Evolutionary conservation across 2,888 invertebrate genomes (phyloP).

Genomic region (Eumerus sabulonum): DNA sequence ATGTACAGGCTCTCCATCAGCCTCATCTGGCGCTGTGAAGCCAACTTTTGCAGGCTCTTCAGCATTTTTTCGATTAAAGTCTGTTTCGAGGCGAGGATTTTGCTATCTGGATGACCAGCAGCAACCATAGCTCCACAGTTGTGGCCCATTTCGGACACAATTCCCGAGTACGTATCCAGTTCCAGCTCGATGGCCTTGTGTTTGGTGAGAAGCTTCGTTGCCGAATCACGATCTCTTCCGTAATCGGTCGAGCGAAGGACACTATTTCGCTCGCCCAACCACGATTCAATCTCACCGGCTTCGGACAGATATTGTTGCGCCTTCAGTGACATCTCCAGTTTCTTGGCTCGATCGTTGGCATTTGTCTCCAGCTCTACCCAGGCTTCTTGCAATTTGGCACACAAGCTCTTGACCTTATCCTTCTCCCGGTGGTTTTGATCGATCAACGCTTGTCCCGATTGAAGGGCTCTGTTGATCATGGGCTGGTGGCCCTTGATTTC

Average conservation of each 20-base stretch:
- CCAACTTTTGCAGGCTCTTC: conserved; percentile 88
- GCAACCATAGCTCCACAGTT: conserved; percentile 90
- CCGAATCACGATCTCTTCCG: conserved; percentile 93
- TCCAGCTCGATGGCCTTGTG: conserved; percentile 96
- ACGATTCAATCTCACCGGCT: conserved; percentile 94
- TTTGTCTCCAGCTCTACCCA: conserved; percentile 88
- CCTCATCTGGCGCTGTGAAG: conserved; percentile 88
- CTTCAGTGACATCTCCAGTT: conserved; percentile 91
- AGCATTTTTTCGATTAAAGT: conserved; percentile 88
- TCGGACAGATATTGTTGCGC: conserved; percentile 96
- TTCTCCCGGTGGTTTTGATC: conserved; percentile 89
- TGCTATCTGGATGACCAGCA: conserved; percentile 90
- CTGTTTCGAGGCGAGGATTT: conserved; percentile 88
- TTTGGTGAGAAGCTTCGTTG: conserved; percentile 94
- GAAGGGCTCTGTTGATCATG: conserved; percentile 89
- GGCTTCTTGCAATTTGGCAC: conserved; percentile 84
- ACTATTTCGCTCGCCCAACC: conserved; percentile 93
- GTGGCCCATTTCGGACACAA: conserved; percentile 95
- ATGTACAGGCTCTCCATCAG: conserved; percentile 94
- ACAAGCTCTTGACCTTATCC: conserved; percentile 88
- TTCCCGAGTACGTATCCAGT: conserved; percentile 93
- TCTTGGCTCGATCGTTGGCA: conserved; percentile 85
- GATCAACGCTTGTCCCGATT: conserved; percentile 87
- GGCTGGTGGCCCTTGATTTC: conserved; percentile 93
- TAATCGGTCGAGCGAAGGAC: conserved; percentile 90